phyloP scores from a whole-genome alignment of 2,113 vertebrate genomes.

The Bolborhynchus lineola region DNA sequence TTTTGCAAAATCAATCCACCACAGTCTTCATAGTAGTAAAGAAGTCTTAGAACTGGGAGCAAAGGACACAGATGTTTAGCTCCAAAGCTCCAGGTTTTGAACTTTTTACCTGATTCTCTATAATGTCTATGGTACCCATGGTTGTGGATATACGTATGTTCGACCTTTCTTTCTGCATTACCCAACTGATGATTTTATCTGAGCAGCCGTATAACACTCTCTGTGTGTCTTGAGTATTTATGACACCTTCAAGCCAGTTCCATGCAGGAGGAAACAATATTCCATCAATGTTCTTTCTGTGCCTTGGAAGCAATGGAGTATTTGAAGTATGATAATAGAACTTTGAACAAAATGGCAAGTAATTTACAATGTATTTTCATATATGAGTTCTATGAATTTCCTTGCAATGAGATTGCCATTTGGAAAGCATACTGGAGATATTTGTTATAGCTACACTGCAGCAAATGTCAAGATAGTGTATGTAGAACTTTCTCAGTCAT shows the following conservation, averaged over 20 bases:
- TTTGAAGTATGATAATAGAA: not conserved
- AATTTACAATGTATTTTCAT: not conserved
- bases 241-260: not conserved
- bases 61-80: not conserved
- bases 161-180: not conserved
- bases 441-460: not conserved
- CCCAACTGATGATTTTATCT: not conserved
- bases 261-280: constrained; percentile 14
- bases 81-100: not conserved
- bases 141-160: not conserved
- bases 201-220: constrained; percentile 29
- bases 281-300: constrained; percentile 45
- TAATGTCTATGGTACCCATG: not conserved
- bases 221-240: not conserved
- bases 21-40: not conserved
- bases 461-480: not conserved
- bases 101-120: not conserved
- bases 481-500: not conserved
- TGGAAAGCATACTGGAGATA: not conserved
- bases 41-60: not conserved
- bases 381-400: not conserved
- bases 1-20: not conserved
- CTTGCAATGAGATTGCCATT: not conserved
- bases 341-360: not conserved
- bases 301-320: constrained; percentile 3